Conservation (phyloP, 2,797 vertebrate species). For the Sebastes steindachneri region DNA sequence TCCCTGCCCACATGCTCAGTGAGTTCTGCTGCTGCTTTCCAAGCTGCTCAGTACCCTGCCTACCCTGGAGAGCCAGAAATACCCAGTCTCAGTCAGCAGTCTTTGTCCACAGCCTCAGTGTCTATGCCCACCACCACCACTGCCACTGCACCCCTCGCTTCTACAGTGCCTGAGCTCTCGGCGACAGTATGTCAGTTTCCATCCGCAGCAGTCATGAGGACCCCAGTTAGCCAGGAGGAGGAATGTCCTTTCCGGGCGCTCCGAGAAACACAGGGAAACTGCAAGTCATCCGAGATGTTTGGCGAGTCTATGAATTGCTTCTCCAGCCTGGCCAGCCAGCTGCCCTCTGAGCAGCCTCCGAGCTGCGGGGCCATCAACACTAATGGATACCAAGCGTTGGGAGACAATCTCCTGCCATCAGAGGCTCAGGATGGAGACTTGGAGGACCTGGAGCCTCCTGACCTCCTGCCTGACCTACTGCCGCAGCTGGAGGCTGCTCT, state of each 20-base stretch:
- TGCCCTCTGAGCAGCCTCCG: conserved; percentile 86
- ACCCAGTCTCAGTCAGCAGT: conserved; percentile 83
- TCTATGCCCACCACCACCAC: conserved; percentile 83
- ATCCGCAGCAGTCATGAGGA: conserved; percentile 83
- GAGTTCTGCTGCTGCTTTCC: conserved; percentile 84
- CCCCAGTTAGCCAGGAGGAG: conserved; percentile 79
- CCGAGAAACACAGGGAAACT: conserved; percentile 88
- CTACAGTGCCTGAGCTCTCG: conserved; percentile 86
- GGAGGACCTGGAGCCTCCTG: conserved; percentile 89
- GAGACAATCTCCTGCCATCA: conserved; percentile 88
- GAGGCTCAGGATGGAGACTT: conserved; percentile 88
- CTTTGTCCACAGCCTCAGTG: conserved; percentile 82
- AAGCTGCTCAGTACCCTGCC: conserved; percentile 87
- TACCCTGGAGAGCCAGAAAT: conserved; percentile 89
- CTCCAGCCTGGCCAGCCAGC: conserved; percentile 76
- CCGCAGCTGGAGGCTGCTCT: conserved; percentile 92
- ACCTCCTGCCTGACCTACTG: conserved; percentile 93
- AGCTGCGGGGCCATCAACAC: conserved; percentile 81
- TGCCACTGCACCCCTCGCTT: conserved; percentile 76
- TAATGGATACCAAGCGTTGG: conserved; percentile 91
- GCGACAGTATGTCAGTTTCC: conserved; percentile 88
- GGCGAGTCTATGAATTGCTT: conserved; percentile 89
- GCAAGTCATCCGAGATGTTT: conserved; percentile 90
- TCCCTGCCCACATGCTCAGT: conserved; percentile 89
- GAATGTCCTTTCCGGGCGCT: conserved; percentile 89